These are phyloP conservation scores for Chrysopilus asiliformis DNA, from an alignment of 2,888 invertebrate species.

Conservation along the genomic window DNA sequence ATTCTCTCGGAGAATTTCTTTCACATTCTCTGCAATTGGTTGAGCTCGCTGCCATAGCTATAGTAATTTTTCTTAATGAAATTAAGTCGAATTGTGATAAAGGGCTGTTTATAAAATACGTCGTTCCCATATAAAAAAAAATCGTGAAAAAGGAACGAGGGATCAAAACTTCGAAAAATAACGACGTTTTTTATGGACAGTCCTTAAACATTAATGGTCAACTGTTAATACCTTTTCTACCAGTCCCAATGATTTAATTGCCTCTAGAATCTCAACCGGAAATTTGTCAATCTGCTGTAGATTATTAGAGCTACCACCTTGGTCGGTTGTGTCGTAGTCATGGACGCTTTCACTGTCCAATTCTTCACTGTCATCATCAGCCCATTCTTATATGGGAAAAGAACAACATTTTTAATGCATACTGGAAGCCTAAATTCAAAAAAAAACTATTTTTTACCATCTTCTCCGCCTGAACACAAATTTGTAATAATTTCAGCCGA, in stretches of 20 bases:
- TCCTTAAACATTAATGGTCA: too few species aligned
- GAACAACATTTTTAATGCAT: too few species aligned
- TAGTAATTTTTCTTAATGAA: constrained; percentile 1
- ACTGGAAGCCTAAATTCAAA: too few species aligned
- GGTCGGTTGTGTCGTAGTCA: constrained; percentile 25
- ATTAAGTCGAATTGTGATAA: background rate
- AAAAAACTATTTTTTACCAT: constrained; percentile 44
- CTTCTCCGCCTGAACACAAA: constrained; percentile 45
- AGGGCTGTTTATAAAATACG: background rate
- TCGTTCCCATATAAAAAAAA: background rate
- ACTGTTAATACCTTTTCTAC: constrained; percentile 47
- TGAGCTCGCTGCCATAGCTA: constrained; percentile 26
- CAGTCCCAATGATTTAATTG: constrained; percentile 43
- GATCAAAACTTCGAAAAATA: too few species aligned
- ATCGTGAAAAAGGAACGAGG: background rate
- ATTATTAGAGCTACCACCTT: constrained; percentile 5
- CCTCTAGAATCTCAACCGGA: constrained; percentile 45
- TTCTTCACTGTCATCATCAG: constrained; percentile 36
- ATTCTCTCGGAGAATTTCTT: constrained; percentile 40
- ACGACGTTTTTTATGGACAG: too few species aligned
- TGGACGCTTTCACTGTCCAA: constrained; percentile 35
- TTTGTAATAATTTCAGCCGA: constrained; percentile 59
- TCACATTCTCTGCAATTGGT: constrained; percentile 41
- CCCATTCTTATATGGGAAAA: too few species aligned
- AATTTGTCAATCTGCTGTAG: constrained; percentile 38